Conservation (phyloP, 2,113 vertebrate species). For the Macquaria australasica region DNA sequence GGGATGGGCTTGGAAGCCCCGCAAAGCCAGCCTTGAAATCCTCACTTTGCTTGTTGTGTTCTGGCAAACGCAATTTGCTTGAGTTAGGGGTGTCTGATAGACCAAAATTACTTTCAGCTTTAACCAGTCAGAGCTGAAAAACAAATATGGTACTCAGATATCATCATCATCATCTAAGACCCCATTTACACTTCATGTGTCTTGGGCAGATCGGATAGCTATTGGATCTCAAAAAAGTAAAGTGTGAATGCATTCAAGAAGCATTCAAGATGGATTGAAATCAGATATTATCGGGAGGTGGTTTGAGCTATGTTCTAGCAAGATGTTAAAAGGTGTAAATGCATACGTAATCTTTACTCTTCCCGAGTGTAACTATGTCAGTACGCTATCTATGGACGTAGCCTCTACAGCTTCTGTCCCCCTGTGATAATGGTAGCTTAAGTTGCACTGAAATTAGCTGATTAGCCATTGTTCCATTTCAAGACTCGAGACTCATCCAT, state of each 20-base stretch:
- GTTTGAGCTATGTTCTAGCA: not conserved
- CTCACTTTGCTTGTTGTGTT: not conserved
- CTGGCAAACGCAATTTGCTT: not conserved
- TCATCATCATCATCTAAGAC: not conserved
- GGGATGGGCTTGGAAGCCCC: constrained; percentile 22
- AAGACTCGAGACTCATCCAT: not conserved
- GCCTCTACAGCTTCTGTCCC: not conserved
- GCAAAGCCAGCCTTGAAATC: constrained; percentile 50
- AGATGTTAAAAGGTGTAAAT: not conserved
- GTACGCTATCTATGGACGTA: not conserved
- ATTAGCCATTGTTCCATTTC: not conserved
- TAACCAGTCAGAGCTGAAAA: not conserved
- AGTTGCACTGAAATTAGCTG: not conserved
- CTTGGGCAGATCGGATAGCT: not conserved
- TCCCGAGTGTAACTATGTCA: not conserved
- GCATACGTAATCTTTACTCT: not conserved
- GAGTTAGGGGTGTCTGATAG: not conserved
- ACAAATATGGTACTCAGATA: not conserved
- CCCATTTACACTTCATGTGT: constrained; percentile 22
- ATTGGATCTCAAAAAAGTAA: not conserved
- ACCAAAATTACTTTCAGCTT: constrained; percentile 34
- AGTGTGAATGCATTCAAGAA: not conserved
- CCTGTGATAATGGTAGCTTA: not conserved
- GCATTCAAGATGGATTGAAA: not conserved
- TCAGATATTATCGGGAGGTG: too few species aligned